phyloP scores from a whole-genome alignment of 1,140 invertebrate genomes.

The Drosophila paulistorum region DNA sequence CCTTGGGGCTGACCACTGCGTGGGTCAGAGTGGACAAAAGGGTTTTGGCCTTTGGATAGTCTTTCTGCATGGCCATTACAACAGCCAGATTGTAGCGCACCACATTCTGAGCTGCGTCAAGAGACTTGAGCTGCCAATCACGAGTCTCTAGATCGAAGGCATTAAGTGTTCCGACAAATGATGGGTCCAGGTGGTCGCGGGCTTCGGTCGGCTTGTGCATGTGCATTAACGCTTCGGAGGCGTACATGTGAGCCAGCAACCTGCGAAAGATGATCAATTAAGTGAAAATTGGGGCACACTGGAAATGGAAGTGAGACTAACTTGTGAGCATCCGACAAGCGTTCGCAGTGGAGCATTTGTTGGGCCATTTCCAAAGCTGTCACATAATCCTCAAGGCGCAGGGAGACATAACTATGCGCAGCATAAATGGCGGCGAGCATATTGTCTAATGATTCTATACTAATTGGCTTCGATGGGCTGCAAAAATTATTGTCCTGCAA shows the following conservation, averaged over 20 bases:
- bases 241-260: conserved; percentile 93
- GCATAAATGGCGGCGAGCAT: conserved; percentile 89
- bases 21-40: conserved; percentile 87
- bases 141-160: conserved; percentile 78
- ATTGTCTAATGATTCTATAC: conserved; percentile 78
- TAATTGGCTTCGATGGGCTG: conserved; percentile 83
- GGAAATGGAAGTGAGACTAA: conserved; percentile 7
- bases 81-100: conserved; percentile 92
- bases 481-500: conserved; percentile 82
- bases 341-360: conserved; percentile 64
- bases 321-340: conserved; percentile 80
- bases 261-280: conserved; percentile 82
- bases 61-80: conserved; percentile 89
- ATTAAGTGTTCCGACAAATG: conserved; percentile 86
- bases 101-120: conserved; percentile 87
- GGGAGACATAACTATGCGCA: conserved; percentile 91
- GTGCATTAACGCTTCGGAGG: conserved; percentile 93
- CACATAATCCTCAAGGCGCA: conserved; percentile 93
- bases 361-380: conserved; percentile 90
- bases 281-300: too few species aligned
- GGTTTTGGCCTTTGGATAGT: conserved; percentile 89
- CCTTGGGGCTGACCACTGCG: conserved; percentile 86
- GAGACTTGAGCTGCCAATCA: conserved; percentile 89
- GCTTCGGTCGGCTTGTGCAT: conserved; percentile 93
- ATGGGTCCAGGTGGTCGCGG: conserved; percentile 92